Conservation (phyloP, 1,140 invertebrate species). For the Luehdorfia chinensis region DNA sequence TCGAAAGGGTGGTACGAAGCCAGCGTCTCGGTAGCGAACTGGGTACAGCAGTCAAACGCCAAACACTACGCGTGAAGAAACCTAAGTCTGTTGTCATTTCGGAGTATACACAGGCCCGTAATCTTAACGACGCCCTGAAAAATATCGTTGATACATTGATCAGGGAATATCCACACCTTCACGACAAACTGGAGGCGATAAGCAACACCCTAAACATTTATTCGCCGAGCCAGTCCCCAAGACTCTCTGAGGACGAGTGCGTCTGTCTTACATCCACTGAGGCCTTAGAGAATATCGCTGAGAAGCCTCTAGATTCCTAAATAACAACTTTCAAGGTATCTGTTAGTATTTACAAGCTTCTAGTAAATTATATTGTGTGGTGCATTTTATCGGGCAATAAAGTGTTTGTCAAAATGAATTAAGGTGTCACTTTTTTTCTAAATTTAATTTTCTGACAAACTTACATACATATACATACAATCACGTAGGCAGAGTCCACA, state of each 20-base stretch:
- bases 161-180: constrained; percentile 48
- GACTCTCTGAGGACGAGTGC: constrained; percentile 29
- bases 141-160: constrained; percentile 32
- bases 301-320: constrained; percentile 27
- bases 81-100: constrained; percentile 37
- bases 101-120: constrained; percentile 43
- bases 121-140: constrained; percentile 45
- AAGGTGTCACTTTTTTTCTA: too few relatives aligned
- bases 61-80: constrained; percentile 42
- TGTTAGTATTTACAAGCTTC: too few relatives aligned
- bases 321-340: too few relatives aligned
- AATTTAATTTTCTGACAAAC: too few relatives aligned
- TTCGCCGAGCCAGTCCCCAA: constrained; percentile 35
- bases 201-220: constrained; percentile 53
- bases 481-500: too few relatives aligned
- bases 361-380: too few relatives aligned
- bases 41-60: constrained; percentile 46
- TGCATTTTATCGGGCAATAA: too few relatives aligned
- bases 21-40: constrained; percentile 57
- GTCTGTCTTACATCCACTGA: constrained; percentile 21
- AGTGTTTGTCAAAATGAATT: too few relatives aligned
- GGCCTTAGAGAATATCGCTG: constrained; percentile 25
- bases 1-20: constrained; percentile 61
- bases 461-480: too few relatives aligned
- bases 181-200: constrained; percentile 38